These are phyloP conservation scores for Nemoura dubitans DNA, from an alignment of 2,888 invertebrate genomes.

Conservation along the genomic window DNA sequence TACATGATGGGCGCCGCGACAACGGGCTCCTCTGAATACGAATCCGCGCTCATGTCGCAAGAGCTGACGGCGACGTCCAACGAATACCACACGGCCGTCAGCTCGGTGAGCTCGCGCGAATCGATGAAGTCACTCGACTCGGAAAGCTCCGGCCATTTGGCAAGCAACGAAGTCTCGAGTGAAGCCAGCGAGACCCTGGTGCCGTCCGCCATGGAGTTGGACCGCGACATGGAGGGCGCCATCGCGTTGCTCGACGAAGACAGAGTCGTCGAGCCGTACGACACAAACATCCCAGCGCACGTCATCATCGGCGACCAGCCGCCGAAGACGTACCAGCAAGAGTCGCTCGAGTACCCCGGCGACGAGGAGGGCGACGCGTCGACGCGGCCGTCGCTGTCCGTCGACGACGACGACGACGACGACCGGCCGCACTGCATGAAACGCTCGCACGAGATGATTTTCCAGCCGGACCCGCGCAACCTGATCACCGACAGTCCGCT, in stretches of 20 bases:
- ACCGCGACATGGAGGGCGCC: constrained; percentile 74
- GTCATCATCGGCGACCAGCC: constrained; percentile 54
- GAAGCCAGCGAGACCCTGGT: constrained; percentile 92
- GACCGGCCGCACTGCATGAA: constrained; percentile 77
- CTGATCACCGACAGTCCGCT: constrained; percentile 62
- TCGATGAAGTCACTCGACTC: constrained; percentile 92
- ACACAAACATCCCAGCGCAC: constrained; percentile 55
- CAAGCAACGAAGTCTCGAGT: constrained; percentile 85
- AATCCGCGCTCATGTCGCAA: constrained; percentile 83
- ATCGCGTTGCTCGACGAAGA: constrained; percentile 61
- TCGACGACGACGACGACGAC: constrained; percentile 54
- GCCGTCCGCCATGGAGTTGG: constrained; percentile 85
- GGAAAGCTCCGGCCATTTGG: constrained; percentile 87
- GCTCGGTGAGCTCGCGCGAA: constrained; percentile 87
- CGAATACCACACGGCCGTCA: constrained; percentile 87
- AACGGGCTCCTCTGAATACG: constrained; percentile 77
- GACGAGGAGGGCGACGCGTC: constrained; percentile 59
- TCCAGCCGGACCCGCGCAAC: constrained; percentile 67
- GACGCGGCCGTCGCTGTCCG: constrained; percentile 60
- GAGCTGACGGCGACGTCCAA: constrained; percentile 82
- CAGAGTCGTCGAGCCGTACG: constrained; percentile 56
- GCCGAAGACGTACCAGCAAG: constrained; percentile 42
- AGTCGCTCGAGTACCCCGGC: constrained; percentile 57
- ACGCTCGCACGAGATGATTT: constrained; percentile 90
- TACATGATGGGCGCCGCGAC: constrained; percentile 77